Conservation (phyloP, 2,113 vertebrate genomes). For the Mesitornis unicolor region DNA sequence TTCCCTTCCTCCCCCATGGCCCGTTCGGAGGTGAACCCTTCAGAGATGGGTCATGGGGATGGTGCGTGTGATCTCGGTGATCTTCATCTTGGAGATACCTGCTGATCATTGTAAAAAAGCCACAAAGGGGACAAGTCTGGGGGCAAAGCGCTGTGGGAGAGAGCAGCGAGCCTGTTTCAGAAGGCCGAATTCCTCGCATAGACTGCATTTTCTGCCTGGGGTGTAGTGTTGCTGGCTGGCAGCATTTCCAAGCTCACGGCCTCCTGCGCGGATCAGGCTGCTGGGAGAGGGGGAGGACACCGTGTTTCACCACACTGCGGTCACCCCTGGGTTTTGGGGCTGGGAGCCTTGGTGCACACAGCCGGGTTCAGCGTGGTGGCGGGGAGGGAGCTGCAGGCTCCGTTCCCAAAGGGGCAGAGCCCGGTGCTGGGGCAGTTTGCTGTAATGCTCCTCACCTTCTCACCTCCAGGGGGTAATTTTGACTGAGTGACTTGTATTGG, state of each 20-base stretch:
- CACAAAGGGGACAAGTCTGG: not conserved
- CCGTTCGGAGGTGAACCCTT: not conserved
- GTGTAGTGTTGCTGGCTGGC: constrained; percentile 62
- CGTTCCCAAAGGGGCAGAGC: not conserved
- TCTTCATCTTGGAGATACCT: not conserved
- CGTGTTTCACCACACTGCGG: not conserved
- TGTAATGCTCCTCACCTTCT: constrained; percentile 1
- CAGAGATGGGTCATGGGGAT: rapidly evolving
- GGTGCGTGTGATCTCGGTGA: too few species aligned
- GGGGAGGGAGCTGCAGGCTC: not conserved
- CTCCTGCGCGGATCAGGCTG: not conserved
- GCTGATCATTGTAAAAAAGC: not conserved
- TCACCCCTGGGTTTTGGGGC: not conserved
- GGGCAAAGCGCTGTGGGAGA: constrained; percentile 9
- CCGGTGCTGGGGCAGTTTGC: not conserved
- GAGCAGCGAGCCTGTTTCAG: constrained; percentile 5
- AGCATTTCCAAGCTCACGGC: constrained; percentile 28
- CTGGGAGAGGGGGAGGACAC: constrained; percentile 24
- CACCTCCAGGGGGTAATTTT: constrained; percentile 5
- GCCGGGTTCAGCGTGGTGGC: not conserved
- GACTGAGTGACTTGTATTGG: not conserved
- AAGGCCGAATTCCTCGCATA: constrained; percentile 54
- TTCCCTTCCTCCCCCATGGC: rapidly evolving
- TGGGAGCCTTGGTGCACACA: not conserved
- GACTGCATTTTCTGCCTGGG: constrained; percentile 60